Percentiles rank a stretch among this genome's conserved stretches.
These are phyloP conservation scores for Scaptomyza polygonia DNA, from an alignment of 2,888 invertebrate genomes.

Conservation along the genomic window DNA sequence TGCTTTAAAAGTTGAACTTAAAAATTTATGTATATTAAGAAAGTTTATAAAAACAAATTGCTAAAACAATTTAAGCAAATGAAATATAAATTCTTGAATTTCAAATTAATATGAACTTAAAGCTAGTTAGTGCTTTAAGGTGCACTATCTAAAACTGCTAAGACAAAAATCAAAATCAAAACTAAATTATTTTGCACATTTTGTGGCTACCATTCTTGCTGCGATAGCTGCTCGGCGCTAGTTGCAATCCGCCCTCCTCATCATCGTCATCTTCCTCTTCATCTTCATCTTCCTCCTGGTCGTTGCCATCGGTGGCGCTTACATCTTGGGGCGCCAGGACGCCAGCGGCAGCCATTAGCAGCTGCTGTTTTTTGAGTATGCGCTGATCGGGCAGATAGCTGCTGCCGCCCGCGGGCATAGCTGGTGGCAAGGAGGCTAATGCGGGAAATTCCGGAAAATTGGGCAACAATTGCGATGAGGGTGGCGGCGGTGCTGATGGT, in stretches of 20 bases:
- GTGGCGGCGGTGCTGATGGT: conserved; percentile 74
- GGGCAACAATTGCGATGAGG: conserved; percentile 48
- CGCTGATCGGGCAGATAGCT: conserved; percentile 80
- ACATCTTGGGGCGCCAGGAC: conserved; percentile 45
- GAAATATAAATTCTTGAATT: too few species aligned
- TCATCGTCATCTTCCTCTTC: conserved; percentile 24
- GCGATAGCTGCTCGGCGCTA: conserved; percentile 36
- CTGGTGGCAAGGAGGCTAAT: conserved; percentile 21
- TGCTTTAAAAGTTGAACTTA: neutral
- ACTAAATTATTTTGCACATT: neutral
- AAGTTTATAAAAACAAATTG: neutral
- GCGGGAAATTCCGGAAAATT: conserved; percentile 40
- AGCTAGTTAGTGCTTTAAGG: too few species aligned
- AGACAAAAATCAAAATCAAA: neutral
- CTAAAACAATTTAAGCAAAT: too few species aligned
- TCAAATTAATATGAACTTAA: too few species aligned
- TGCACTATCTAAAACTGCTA: too few species aligned
- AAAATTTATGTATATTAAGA: neutral
- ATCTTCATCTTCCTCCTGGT: conserved; percentile 16
- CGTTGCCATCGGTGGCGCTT: neutral
- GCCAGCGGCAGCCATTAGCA: conserved; percentile 76
- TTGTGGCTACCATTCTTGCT: conserved; percentile 55
- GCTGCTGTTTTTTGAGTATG: conserved; percentile 80
- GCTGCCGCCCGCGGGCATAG: conserved; percentile 55
- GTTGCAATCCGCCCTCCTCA: conserved; percentile 31